Percentiles rank a stretch among this genome's conserved stretches.
These are phyloP conservation scores for Scrobipalpa costella DNA, from an alignment of 2,888 invertebrate genomes.

Conservation along the genomic window DNA sequence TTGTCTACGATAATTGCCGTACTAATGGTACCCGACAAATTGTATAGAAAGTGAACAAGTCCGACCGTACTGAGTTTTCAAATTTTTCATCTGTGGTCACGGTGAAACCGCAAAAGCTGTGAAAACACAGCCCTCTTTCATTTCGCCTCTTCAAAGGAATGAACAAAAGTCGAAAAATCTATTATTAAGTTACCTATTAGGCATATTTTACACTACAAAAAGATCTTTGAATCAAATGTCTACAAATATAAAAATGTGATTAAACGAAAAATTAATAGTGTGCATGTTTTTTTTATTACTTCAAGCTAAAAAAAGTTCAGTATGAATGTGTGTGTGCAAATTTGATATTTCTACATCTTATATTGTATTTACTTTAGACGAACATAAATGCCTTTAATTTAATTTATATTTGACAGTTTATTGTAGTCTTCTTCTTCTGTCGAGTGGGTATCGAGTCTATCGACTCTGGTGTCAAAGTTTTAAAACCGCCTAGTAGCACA, in stretches of 20 bases:
- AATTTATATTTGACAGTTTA: too few relatives aligned
- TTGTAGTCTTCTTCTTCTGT: too few relatives aligned
- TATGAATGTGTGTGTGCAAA: too few relatives aligned
- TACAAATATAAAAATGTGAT: background rate
- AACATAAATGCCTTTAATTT: too few relatives aligned
- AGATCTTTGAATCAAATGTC: background rate
- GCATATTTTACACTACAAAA: background rate
- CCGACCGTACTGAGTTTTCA: background rate
- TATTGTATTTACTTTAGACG: too few relatives aligned
- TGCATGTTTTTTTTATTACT: too few relatives aligned
- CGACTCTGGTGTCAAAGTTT: too few relatives aligned
- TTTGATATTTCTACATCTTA: too few relatives aligned
- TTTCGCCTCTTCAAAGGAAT: conserved; percentile 12
- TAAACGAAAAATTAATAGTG: too few relatives aligned
- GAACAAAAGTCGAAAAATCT: conserved; percentile 2
- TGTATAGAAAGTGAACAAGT: conserved; percentile 1
- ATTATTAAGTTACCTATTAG: background rate
- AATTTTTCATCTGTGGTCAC: conserved; percentile 23
- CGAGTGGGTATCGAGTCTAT: too few relatives aligned
- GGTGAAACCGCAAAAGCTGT: conserved; percentile 15
- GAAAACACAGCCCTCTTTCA: conserved; percentile 20
- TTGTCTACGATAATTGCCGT: background rate
- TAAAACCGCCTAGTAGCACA: too few relatives aligned
- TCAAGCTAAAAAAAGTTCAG: too few relatives aligned
- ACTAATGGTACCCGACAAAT: background rate